These are phyloP conservation scores for Sakesphorus luctuosus DNA, from an alignment of 2,113 vertebrate genomes.

Conservation along the genomic window DNA sequence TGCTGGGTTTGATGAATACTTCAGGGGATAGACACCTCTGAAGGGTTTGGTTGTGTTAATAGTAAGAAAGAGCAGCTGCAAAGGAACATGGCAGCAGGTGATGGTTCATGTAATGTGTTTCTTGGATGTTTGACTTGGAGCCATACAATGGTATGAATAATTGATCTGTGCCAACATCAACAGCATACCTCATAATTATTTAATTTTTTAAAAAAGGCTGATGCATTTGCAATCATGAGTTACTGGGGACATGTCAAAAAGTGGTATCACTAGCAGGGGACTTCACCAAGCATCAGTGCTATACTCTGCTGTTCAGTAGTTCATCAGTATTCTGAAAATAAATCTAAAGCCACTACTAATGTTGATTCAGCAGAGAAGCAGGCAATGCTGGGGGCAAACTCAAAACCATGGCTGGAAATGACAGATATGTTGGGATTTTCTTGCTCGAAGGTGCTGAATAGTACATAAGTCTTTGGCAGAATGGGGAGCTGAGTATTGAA, in stretches of 20 bases:
- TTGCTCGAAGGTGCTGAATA: neutral
- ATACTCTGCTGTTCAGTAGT: neutral
- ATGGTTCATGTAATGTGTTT: neutral
- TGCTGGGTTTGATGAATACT: neutral
- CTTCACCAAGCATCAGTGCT: neutral
- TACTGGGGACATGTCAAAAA: neutral
- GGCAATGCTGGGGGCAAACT: neutral
- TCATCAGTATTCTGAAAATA: neutral
- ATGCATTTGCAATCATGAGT: neutral
- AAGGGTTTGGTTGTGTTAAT: neutral
- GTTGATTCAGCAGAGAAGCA: neutral
- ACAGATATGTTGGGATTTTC: neutral
- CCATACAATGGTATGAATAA: constrained; percentile 18
- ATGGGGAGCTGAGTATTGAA: neutral
- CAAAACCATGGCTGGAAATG: neutral
- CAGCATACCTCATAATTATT: constrained; percentile 39
- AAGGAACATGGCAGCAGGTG: neutral
- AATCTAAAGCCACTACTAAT: neutral
- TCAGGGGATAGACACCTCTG: neutral
- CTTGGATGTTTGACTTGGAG: constrained; percentile 45
- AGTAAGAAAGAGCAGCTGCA: neutral
- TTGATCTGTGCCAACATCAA: constrained; percentile 60
- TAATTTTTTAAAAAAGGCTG: constrained; percentile 16
- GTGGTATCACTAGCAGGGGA: neutral
- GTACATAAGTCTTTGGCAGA: neutral